Evolutionary conservation across 2,888 invertebrate genomes (phyloP), one percentile per base, ranked within the genome.

Genomic region (Monoplex corrugatus): DNA sequence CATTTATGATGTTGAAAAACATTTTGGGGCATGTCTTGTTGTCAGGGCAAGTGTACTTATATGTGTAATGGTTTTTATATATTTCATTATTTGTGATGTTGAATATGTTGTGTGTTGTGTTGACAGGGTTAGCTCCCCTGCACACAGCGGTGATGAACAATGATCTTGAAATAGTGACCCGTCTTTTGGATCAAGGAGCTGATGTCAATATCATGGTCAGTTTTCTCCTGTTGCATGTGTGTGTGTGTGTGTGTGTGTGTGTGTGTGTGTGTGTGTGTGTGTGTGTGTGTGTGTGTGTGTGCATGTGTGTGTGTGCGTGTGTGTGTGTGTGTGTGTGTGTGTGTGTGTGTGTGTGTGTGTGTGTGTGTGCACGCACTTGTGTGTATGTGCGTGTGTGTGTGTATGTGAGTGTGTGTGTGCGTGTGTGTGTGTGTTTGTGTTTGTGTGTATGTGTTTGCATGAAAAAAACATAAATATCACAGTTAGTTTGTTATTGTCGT

Each of bases 121-220:
- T 44, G n/a, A 28, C 91, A 94, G 94, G 94, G 85, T 92, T 94
- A 85, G 91, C 93, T n/a, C 94, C 94, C 10, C 89, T 94, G 45
- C 94, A 94, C 89, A 91, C 93, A 35, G 92, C 93, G 75, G 94
- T 94, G 13, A 92, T 93, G 80, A 91, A 91, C 23, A 91, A 92
- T 57, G 91, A 93, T 80, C 80, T 91, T 35, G 83, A 91, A 43
- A 89, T 91, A 32, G 89, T 91, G 28, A 86, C 88, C 0, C 63
- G 83, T 13, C 80, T 92, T 19, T 63, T 91, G 80, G 90, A 91
- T 13, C 83, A 89, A 32, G 89, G 90, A 3, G 91, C 91, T 43
- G 91, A 92, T 35, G 89, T 92, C 63, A 91, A 90, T 91, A 91
- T 92, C 40, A 93, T 92, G 91, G 94, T 94, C 91, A 88, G 91